Evolutionary conservation across 2,797 vertebrate genomes (phyloP).

Genomic region (Distichodus sexfasciatus): DNA sequence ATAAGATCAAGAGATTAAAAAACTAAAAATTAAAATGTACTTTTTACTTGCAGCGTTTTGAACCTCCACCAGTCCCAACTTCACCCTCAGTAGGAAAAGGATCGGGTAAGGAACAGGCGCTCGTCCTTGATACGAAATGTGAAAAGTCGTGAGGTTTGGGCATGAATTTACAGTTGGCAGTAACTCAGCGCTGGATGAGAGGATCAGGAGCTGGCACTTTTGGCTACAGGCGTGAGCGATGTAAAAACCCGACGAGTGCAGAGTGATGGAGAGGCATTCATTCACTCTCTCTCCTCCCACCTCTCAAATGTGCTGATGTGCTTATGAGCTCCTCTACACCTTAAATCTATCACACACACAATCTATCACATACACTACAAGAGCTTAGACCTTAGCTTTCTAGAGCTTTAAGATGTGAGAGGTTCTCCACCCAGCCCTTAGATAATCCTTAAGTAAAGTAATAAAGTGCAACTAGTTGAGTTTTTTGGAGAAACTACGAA

Average conservation of each 20-base stretch:
- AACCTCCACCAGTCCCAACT: no score
- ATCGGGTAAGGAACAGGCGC: background rate
- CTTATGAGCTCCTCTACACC: constrained; percentile 51
- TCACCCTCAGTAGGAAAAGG: no score
- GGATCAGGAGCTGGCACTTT: constrained; percentile 35
- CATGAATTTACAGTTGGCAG: constrained; percentile 42
- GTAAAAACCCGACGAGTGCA: constrained; percentile 42
- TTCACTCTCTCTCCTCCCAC: constrained; percentile 30
- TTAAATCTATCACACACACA: constrained; percentile 47
- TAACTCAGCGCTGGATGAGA: constrained; percentile 51
- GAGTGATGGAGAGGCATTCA: constrained; percentile 39
- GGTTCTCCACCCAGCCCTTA: no score
- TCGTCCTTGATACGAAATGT: constrained; percentile 43
- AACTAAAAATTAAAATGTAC: no score
- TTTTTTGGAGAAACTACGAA: no score
- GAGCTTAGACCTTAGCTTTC: no score
- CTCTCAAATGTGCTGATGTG: constrained; percentile 41
- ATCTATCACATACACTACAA: constrained; percentile 43
- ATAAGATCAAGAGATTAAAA: no score
- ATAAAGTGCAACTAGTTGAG: no score
- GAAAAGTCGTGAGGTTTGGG: constrained; percentile 41
- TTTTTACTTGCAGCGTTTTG: no score
- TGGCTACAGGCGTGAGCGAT: constrained; percentile 45
- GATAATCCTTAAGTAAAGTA: no score
- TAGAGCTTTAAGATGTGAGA: no score